These are phyloP conservation scores for Auanema sp. DNA, from an alignment of 2,888 invertebrate genomes.

Conservation along the genomic window DNA sequence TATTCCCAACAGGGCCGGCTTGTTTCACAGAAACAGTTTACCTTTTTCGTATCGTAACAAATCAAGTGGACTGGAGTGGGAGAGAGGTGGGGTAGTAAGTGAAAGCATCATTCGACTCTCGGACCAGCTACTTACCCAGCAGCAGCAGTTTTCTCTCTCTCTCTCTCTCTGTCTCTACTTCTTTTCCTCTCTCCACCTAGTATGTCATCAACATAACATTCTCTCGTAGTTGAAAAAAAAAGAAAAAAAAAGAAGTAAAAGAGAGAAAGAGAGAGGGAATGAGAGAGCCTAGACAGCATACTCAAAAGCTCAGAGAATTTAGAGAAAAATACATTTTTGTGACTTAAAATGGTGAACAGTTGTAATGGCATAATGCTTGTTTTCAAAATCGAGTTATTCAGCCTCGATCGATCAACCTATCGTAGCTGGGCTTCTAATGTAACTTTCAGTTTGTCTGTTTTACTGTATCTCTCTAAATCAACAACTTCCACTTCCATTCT, in stretches of 20 bases:
- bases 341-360: too few relatives aligned
- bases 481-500: not conserved
- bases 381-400: slow-evolving; percentile 2
- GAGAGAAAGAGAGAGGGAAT: not conserved
- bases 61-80: slow-evolving; percentile 3
- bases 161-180: not conserved
- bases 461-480: not conserved
- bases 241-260: not conserved
- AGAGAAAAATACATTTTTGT: too few relatives aligned
- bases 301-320: too few relatives aligned
- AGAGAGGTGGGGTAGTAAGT: not conserved
- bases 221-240: too few relatives aligned
- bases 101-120: slow-evolving; percentile 3
- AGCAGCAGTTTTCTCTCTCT: slow-evolving; percentile 1
- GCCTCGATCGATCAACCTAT: not conserved
- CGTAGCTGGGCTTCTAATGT: not conserved
- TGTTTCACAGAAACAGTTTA: not conserved
- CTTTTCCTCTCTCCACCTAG: slow-evolving; percentile 2
- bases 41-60: not conserved
- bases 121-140: not conserved
- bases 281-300: not conserved
- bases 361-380: too few relatives aligned
- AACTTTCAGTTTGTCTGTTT: not conserved
- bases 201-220: not conserved
- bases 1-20: too few relatives aligned